These are phyloP conservation scores for Tetragnatha montana DNA, from an alignment of 2,888 invertebrate genomes.

Conservation along the genomic window DNA sequence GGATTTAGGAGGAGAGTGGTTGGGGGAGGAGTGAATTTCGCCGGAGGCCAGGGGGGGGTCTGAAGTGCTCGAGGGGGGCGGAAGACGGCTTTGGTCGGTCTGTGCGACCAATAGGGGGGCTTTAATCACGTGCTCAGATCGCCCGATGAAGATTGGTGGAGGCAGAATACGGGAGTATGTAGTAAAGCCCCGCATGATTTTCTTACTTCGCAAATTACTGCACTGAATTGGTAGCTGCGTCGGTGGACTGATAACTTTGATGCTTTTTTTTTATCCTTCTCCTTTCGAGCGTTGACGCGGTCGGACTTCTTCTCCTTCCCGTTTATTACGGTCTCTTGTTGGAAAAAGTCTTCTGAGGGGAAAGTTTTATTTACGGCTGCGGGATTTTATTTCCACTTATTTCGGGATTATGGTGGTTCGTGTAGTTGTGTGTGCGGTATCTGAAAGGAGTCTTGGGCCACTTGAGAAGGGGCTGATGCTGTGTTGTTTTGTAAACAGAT, in stretches of 20 bases:
- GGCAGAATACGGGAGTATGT: slow-evolving; percentile 36
- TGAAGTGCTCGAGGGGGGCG: slow-evolving; percentile 21
- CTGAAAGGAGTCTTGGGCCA: too few relatives aligned
- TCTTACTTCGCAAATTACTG: slow-evolving; percentile 68
- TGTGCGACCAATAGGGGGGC: slow-evolving; percentile 57
- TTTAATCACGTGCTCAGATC: slow-evolving; percentile 68
- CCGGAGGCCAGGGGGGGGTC: slow-evolving; percentile 37
- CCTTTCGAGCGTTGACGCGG: slow-evolving; percentile 10
- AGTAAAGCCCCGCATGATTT: slow-evolving; percentile 59
- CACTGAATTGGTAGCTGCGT: slow-evolving; percentile 50
- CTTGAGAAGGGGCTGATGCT: too few relatives aligned
- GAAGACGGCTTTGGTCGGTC: slow-evolving; percentile 60
- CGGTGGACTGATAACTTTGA: slow-evolving; percentile 44
- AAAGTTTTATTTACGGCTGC: slow-evolving; percentile 11
- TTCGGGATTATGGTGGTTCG: neutral
- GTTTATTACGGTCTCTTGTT: neutral
- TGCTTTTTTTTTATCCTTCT: slow-evolving; percentile 43
- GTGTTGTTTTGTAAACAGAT: too few relatives aligned
- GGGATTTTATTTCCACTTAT: slow-evolving; percentile 12
- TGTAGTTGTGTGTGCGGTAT: too few relatives aligned
- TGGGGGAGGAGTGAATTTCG: slow-evolving; percentile 60
- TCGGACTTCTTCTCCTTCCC: neutral
- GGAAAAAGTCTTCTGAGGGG: slow-evolving; percentile 4
- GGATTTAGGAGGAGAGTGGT: slow-evolving; percentile 22
- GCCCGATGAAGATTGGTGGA: slow-evolving; percentile 65